Evolutionary conservation across 2,113 vertebrate species (phyloP).

Genomic region (Andinoacara biseriatus): DNA sequence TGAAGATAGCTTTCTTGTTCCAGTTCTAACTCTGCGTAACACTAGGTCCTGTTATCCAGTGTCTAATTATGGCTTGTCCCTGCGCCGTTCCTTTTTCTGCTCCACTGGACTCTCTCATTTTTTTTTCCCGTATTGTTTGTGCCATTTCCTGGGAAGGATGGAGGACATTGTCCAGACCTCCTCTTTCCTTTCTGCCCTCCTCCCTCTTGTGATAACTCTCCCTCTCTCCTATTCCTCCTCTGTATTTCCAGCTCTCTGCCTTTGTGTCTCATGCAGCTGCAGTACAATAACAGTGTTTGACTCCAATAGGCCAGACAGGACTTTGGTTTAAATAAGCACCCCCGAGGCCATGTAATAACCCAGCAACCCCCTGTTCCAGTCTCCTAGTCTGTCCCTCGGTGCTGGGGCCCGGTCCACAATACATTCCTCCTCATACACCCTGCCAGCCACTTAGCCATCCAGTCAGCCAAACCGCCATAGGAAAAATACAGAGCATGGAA

Average conservation of each 20-base stretch:
- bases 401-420: slow-evolving; percentile 59
- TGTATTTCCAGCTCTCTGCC: slow-evolving; percentile 46
- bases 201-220: slow-evolving; percentile 38
- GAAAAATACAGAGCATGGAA: slow-evolving; percentile 79
- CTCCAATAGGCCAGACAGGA: slow-evolving; percentile 74
- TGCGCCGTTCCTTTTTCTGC: slow-evolving; percentile 39
- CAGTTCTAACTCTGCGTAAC: slow-evolving; percentile 12
- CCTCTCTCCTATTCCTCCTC: slow-evolving; percentile 30
- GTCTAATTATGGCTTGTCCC: slow-evolving; percentile 54
- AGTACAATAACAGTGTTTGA: slow-evolving; percentile 74
- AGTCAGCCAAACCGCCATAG: slow-evolving; percentile 69
- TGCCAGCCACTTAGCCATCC: slow-evolving; percentile 56
- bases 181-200: slow-evolving; percentile 22
- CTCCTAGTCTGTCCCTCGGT: slow-evolving; percentile 51
- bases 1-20: slow-evolving; percentile 10
- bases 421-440: slow-evolving; percentile 68
- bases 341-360: slow-evolving; percentile 73
- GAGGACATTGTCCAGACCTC: slow-evolving; percentile 70
- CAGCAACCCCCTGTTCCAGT: slow-evolving; percentile 56
- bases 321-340: slow-evolving; percentile 77
- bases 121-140: slow-evolving; percentile 63
- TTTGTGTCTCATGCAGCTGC: slow-evolving; percentile 74
- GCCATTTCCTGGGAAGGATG: slow-evolving; percentile 63
- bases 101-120: slow-evolving; percentile 40
- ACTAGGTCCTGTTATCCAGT: slow-evolving; percentile 31